Base-by-base conservation (phyloP, 1,140 invertebrate species). In the Leptinotarsa texana region DNA sequence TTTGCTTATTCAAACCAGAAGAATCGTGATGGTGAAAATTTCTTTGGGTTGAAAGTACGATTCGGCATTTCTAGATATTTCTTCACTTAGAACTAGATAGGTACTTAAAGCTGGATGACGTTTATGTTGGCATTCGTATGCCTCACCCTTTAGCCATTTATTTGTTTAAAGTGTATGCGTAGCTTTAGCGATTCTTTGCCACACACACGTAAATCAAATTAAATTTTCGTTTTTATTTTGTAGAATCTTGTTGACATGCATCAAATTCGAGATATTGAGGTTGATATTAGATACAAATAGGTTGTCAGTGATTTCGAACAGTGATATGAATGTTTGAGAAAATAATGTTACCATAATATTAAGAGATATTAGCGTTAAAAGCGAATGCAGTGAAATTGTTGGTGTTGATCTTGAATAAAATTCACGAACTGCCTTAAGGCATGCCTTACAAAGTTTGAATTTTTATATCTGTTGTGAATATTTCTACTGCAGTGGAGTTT, bases 361-460 rank as follows among this genome's bases (percentile, higher is more conserved):
- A 77, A 77, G 76, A 74, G 21, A 70, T 62, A 21, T 69, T 69
- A 76, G 73, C 61, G 48, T 74, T 42, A 42, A 74, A 74, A 70
- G 74, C 71, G 63, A 74, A 69, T 77, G 73, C 76, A 77, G 76
- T 76, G 63, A 72, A 79, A 74, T 69, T 78, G 70, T 79, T 75
- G 66, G 66, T 77, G 75, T 77, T 77, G 67, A 72, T 76, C 75
- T 75, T 79, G 42, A 71, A 74, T 77, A 77, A 72, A 65, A 68
- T 80, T 79, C n/a, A 77, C 75, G 75, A 77, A 80, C 75, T 80
- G 81, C 81, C 81, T 81, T 82, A 78, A 65, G 80, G 80, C 80
- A 79, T 80, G 81, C 81, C 81, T 82, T 82, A 82, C 75, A 79
- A 77, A 77, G 77, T 79, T 77, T 77, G 76, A 75, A 80, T 80